phyloP scores from a whole-genome alignment of 2,113 vertebrate species.

The Malurus alboscapulatus region DNA sequence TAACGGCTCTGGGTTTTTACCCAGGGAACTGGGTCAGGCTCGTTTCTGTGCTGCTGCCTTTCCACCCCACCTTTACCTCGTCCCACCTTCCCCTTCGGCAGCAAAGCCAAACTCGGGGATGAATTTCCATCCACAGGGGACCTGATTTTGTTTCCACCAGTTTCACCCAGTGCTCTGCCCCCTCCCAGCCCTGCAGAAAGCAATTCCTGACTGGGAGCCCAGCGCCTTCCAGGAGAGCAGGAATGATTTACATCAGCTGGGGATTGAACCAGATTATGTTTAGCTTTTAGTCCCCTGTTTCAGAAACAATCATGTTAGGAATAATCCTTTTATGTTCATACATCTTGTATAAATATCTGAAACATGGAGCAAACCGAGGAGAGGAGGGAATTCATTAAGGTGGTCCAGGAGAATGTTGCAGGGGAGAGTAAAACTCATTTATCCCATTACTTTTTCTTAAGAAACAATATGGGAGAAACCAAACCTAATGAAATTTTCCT shows the following conservation, averaged over 20 bases:
- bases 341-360: conserved; percentile 48
- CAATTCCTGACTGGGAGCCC: background rate
- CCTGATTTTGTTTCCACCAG: background rate
- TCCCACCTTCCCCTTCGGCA: background rate
- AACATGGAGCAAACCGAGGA: background rate
- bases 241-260: conserved; percentile 32
- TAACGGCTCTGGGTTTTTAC: background rate
- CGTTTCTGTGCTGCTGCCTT: background rate
- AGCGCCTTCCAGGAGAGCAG: conserved; percentile 1
- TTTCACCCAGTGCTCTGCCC: background rate
- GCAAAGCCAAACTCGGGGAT: background rate
- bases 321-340: conserved; percentile 46
- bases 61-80: background rate
- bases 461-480: background rate
- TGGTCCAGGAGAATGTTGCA: background rate
- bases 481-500: background rate
- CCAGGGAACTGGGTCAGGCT: background rate
- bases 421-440: background rate
- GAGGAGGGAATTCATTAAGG: conserved; percentile 20
- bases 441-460: background rate
- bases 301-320: conserved; percentile 34
- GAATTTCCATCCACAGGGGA: background rate
- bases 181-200: background rate
- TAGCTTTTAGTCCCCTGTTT: conserved; percentile 24
- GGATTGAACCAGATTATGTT: conserved; percentile 12